Base-by-base conservation (phyloP, 1,140 invertebrate genomes). In the Globodera rostochiensis region DNA sequence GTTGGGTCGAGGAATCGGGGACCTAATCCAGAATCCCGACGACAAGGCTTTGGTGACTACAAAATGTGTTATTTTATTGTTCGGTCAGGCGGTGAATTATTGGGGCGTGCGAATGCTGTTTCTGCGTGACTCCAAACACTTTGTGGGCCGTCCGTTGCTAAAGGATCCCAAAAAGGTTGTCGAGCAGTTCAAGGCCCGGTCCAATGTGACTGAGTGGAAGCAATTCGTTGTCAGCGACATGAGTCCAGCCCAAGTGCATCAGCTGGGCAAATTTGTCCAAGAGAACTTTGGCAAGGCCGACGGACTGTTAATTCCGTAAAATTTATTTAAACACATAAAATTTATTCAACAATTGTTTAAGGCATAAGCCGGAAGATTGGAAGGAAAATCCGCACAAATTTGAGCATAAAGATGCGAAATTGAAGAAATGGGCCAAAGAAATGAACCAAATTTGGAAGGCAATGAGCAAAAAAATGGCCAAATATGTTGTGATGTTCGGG, bases 401-500 rank as follows among this genome's bases (percentile, higher is more conserved):
- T 64, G 25, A 49, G 53, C 8, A 25, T 3, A 69, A 69, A 21
- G 67, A 69, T 19, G 67, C 7, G n/a, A 69, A 69, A 4, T 69
- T 69, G 67, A 21, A 19, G n/a, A 3, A 21, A 25, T 69, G 67
- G 67, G 67, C 67, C 9, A 25, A 9, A 8, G 36, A 77, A 47
- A 19, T 80, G 53, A 80, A 80, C 36, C 19, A 64, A 4, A 74
- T 74, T n/a, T 79, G 80, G 80, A 80, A 80, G 49, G 50, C 21
- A 49, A n/a, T 80, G 13, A 70, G 80, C 50, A 57, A 49, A 49
- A 45, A 79, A 11, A 79, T 96, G 7, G 93, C 94, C 3, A 93
- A 97, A 90, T 94, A 95, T 0, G 94, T 96, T 36, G 95, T 97
- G 82, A 94, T 97, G 0, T 25, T 96, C 96, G 36, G 96, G 96